Evolutionary conservation across 1,140 invertebrate genomes (phyloP), one percentile per base, ranked within the genome.

Genomic region (Venustaconcha ellipsiformis): DNA sequence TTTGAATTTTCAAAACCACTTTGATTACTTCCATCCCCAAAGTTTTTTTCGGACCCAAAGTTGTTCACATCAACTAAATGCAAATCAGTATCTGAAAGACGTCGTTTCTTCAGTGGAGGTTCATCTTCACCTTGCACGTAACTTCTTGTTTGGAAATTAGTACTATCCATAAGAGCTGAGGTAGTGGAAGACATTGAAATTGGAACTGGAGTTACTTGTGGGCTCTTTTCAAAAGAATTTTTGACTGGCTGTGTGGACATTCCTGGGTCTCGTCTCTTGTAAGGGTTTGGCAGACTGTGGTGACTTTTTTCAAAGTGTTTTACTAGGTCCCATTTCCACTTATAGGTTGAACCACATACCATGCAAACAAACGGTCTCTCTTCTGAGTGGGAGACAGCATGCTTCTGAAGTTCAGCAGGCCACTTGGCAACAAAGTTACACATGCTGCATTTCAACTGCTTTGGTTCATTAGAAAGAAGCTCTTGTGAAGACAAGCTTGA

Each of bases 271-370:
- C 84, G 80, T 65, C 87, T 82, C 72, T 88, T 89, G 74, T 90
- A 90, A n/a, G 89, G 89, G 79, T 89, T 90, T 14, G 86, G 84
- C 26, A 89, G 84, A 20, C 82, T 81, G n/a, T 82, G 81, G 71
- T 90, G 89, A 68, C 85, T 85, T 66, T 88, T 88, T 67, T 89
- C 87, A 82, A 90, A 90, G 80, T 90, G 89, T 72, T 89, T 90
- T 17, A 88, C 88, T 57, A 90, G 79, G 75, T 89, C 88, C 88
- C 88, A 90, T 78, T 89, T 87, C 88, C 89, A 89, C 73, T 90
- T 88, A 78, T 89, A 90, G 20, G 88, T 89, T 14, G 87, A 84
- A 17, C 87, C 88, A 80, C 89, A 90, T 8, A 90, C 86, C 77
- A 90, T 86, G 68, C 89, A 90, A 3, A 88, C 81, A 80, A 88